Evolutionary conservation across 2,888 invertebrate species (phyloP), one percentile per base, ranked within the genome.

Genomic region (Aphidius colemani): DNA sequence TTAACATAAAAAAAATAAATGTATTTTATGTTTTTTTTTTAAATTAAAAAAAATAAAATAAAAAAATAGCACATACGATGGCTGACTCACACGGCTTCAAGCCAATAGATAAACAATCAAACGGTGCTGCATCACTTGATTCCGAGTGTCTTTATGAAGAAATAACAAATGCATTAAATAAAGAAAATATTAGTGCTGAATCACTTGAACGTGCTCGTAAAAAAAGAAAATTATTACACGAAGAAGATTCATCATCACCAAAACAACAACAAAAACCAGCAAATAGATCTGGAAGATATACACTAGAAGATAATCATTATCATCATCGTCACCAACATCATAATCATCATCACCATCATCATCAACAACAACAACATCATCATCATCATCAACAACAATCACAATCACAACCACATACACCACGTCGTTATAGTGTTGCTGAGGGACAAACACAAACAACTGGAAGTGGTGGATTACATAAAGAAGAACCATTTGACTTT

Each of bases 41-140:
- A 11, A 7, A n/a, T 40, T 56, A 41, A 45, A 18, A 58, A 48
- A 9, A 46, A 61, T 59, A 56, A 53, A 63, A 58, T 58, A 51
- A 43, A 7, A 46, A 41, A 39, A 9, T 30, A 77, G 76, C 76
- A 75, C 75, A 71, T 75, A 82, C 76, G 75, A 82, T 82, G 82
- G 79, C 80, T 78, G 81, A 82, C 74, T 75, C 78, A 75, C 80
- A 79, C 75, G 78, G 79, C 77, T 81, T 82, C 76, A 78, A 78
- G 75, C 81, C 81, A 79, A 81, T 82, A 82, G 81, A 78, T 71
- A 79, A 80, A 73, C 74, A 79, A 76, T 81, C 80, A 82, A 79
- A 76, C 73, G 78, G 76, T 63, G 72, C 74, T 69, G 77, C 74
- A 67, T 75, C 80, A 72, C 75, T 78, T 72, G 82, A 82, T 73